phyloP scores from a whole-genome alignment of 2,797 vertebrate genomes.

The Crypturellus tataupa region DNA sequence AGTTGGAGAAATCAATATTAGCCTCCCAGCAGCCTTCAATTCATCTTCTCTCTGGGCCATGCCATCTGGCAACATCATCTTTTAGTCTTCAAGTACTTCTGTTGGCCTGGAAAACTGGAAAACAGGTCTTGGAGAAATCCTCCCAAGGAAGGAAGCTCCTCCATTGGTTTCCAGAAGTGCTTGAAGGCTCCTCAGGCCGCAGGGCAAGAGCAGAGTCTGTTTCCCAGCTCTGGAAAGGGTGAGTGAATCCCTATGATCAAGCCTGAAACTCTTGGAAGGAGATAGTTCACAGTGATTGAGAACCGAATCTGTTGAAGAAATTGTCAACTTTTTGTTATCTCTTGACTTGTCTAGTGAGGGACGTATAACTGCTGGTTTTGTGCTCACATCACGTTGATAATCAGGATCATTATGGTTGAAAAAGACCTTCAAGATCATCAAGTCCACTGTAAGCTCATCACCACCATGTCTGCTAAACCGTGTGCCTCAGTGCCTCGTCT shows the following conservation, averaged over 20 bases:
- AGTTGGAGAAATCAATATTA: slow-evolving; percentile 58
- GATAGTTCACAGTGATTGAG: slow-evolving; percentile 23
- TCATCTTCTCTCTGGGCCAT: neutral
- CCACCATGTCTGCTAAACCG: neutral
- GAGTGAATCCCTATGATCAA: slow-evolving; percentile 10
- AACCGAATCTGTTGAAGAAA: slow-evolving; percentile 51
- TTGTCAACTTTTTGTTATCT: slow-evolving; percentile 61
- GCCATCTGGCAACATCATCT: slow-evolving; percentile 57
- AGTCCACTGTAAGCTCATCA: too few species aligned
- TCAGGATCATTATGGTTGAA: too few species aligned
- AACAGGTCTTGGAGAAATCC: neutral
- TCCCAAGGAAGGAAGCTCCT: slow-evolving; percentile 3
- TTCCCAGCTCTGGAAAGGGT: neutral
- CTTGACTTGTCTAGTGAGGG: slow-evolving; percentile 26
- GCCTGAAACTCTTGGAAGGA: slow-evolving; percentile 47
- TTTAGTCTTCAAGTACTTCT: slow-evolving; percentile 54
- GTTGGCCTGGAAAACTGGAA: slow-evolving; percentile 38
- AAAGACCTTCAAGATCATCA: too few species aligned
- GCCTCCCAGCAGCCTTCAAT: slow-evolving; percentile 52
- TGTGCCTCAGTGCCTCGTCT: too few species aligned
- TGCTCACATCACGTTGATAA: neutral
- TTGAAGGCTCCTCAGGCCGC: neutral
- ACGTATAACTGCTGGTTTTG: neutral
- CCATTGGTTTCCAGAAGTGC: neutral
- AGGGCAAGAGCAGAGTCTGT: neutral